phyloP scores from a whole-genome alignment of 2,888 invertebrate genomes.

The Frankliniella intonsa region DNA sequence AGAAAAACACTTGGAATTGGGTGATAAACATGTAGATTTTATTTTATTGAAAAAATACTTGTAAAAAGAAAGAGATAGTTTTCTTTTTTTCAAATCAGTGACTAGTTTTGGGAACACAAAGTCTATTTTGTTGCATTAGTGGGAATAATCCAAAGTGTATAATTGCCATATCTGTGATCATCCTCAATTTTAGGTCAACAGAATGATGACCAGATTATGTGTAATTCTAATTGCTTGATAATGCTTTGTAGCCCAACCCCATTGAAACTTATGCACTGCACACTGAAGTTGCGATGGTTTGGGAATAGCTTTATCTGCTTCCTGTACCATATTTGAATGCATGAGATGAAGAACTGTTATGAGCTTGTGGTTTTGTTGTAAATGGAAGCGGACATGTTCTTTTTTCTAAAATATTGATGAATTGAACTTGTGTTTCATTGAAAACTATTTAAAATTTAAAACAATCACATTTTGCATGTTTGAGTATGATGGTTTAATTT shows the following conservation, averaged over 20 bases:
- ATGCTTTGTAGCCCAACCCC: slow-evolving; percentile 24
- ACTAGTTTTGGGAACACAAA: too few species aligned
- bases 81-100: too few species aligned
- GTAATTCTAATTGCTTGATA: slow-evolving; percentile 8
- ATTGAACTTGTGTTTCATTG: not conserved
- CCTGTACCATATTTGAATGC: slow-evolving; percentile 25
- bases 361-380: slow-evolving; percentile 20
- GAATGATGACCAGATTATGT: not conserved
- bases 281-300: slow-evolving; percentile 20
- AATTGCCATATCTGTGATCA: not conserved
- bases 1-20: not conserved
- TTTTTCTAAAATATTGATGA: not conserved
- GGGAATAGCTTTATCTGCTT: slow-evolving; percentile 21
- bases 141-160: too few species aligned
- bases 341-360: not conserved
- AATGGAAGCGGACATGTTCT: slow-evolving; percentile 15
- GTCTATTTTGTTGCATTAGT: too few species aligned
- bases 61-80: too few species aligned
- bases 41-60: too few species aligned
- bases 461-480: not conserved
- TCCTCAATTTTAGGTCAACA: not conserved
- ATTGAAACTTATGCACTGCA: slow-evolving; percentile 20
- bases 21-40: not conserved
- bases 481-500: not conserved
- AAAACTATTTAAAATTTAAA: not conserved